A percentile compares a stretch with the other conserved stretches of the same genome.
phyloP scores from a whole-genome alignment of 2,888 invertebrate genomes.

The Incurvaria masculella region DNA sequence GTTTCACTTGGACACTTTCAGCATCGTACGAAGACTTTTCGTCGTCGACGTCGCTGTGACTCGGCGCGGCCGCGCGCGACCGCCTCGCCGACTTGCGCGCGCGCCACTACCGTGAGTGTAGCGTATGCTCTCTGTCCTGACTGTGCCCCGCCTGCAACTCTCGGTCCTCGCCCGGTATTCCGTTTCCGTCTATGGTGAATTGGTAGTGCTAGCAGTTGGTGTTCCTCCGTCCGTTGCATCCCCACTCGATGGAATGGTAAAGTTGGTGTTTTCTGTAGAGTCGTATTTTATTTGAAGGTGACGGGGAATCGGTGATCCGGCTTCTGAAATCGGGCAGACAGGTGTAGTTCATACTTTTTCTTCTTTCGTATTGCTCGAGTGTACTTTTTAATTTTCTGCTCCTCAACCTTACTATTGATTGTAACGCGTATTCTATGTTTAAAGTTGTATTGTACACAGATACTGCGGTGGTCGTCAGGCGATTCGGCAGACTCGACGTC shows the following conservation, averaged over 20 bases:
- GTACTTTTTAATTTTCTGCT: too few species aligned
- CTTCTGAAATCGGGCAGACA: neutral
- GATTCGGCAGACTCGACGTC: too few species aligned
- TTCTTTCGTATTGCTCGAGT: neutral
- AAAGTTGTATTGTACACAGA: too few species aligned
- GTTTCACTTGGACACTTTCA: slow-evolving; percentile 41
- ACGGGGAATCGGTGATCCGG: neutral
- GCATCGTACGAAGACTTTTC: slow-evolving; percentile 71
- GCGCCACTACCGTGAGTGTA: slow-evolving; percentile 47
- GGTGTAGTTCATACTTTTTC: neutral
- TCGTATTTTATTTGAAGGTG: neutral
- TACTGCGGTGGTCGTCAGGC: too few species aligned
- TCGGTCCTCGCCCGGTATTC: neutral
- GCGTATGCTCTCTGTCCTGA: slow-evolving; percentile 19
- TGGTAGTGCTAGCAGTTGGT: neutral
- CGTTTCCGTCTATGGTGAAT: neutral
- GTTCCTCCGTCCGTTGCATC: neutral
- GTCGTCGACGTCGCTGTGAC: slow-evolving; percentile 69
- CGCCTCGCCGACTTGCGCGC: slow-evolving; percentile 3
- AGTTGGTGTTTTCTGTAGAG: neutral
- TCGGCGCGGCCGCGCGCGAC: slow-evolving; percentile 38
- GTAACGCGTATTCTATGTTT: too few species aligned
- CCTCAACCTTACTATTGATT: too few species aligned
- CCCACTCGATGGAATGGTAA: neutral
- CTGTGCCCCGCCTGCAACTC: slow-evolving; percentile 22